Evolutionary conservation across 2,113 vertebrate species (phyloP), one percentile per base, ranked within the genome.

Genomic region (Zingel zingel): DNA sequence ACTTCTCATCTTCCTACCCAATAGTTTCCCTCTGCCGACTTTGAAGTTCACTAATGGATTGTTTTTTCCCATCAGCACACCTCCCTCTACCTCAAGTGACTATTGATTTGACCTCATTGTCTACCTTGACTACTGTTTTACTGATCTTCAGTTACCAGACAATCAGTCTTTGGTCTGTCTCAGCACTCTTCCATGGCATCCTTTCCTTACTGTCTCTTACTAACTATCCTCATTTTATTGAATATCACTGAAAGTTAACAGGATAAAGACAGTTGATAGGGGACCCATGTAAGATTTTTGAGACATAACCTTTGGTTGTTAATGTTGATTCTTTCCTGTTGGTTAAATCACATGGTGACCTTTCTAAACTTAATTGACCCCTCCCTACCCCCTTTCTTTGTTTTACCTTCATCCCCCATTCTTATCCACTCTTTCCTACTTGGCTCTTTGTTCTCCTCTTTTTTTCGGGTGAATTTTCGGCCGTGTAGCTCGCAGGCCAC

Each of bases 401-500:
- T 83, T 81, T 76, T 83, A 61, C 72, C 66, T 86, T 86, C 79
- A 64, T 77, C 74, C 74, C 85, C 69, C 68, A 67, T 68, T 91
- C 86, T 89, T 83, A 69, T 90, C 85, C 91, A 88, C 89, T 89
- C 76, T 72, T 64, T 79, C 79, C 73, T 83, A 83, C 58, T 87
- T 83, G 87, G 87, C 33, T 83, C 90, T 87, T 86, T 74, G 61
- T 65, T 86, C 77, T 91, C 47, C 33, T 85, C 66, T 90, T 88
- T 71, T 84, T 88, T 91, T 84, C 57, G 79, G 91, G 89, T 82
- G 78, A 84, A 75, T 83, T 86, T 91, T 39, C 1, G 88, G 95
- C 96, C 91, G 93, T 96, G 90, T 94, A 99, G 97, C 94, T 94
- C 96, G 93, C 81, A 96, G 94, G 84, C 92, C 94, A 81, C 92